Percentiles rank a stretch among this genome's conserved stretches.
These are phyloP conservation scores for Synaphobranchus kaupii DNA, from an alignment of 2,797 vertebrate genomes.

Conservation along the genomic window DNA sequence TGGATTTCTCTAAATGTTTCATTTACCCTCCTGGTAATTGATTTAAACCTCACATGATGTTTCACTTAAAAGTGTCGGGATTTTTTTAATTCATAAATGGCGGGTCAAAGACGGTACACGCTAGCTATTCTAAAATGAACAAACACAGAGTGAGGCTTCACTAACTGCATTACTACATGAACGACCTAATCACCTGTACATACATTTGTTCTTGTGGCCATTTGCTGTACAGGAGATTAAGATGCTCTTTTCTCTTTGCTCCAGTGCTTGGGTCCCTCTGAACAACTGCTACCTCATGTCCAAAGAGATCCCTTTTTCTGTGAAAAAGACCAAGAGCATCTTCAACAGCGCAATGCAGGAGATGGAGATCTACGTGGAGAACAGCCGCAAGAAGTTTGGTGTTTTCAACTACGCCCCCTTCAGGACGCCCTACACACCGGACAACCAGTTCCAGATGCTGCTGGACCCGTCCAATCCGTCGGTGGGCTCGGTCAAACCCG, in stretches of 20 bases:
- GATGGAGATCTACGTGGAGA: constrained; percentile 99
- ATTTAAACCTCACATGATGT: no score
- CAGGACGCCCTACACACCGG: constrained; percentile 93
- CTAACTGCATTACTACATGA: neutral
- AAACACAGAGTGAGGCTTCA: neutral
- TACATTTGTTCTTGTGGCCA: neutral
- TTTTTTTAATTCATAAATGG: neutral
- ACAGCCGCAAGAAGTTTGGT: constrained; percentile 92
- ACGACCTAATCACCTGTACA: neutral
- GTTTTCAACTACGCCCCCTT: constrained; percentile 98
- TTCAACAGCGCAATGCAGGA: constrained; percentile 99
- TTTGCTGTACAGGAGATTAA: neutral
- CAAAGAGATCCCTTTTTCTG: constrained; percentile 99
- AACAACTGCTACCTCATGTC: constrained; percentile 99
- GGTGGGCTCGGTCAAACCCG: constrained; percentile 83
- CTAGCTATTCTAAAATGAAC: neutral
- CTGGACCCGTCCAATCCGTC: constrained; percentile 88
- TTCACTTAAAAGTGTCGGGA: neutral
- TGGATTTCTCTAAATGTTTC: no score
- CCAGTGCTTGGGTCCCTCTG: constrained; percentile 79
- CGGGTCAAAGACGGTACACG: neutral
- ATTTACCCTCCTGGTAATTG: neutral
- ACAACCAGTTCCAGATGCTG: constrained; percentile 97
- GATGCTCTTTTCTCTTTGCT: neutral
- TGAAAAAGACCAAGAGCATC: constrained; percentile 99